Base-by-base conservation (phyloP, 1,140 invertebrate genomes). In the Pomacea maculata region DNA sequence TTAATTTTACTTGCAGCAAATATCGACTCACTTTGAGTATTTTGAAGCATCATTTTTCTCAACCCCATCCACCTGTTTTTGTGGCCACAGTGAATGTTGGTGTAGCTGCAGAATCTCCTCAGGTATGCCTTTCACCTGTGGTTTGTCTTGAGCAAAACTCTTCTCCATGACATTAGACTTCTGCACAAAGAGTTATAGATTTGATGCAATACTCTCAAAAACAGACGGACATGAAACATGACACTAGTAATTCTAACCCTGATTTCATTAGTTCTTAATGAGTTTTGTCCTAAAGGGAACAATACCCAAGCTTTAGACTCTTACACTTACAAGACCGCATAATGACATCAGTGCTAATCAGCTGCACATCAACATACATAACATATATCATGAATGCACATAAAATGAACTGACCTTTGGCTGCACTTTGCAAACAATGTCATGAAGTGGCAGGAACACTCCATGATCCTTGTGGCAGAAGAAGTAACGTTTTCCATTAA, bases 401-500 rank as follows among this genome's bases (percentile, higher is more conserved):
- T 63, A 64, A n/a, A 70, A n/a, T 14, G 67, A 15, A 45, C 83
- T 80, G 80, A 90, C 89, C 85, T 89, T 88, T 71, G 83, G 86
- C 21, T 74, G 82, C 9, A 89, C 82, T 81, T 87, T 87, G 79
- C 87, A 87, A 25, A 89, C 76, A 57, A 90, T 85, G 79, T 90
- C 89, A 74, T 88, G 87, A 25, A 89, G 81, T 1, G 87, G 85
- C 19, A 88, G 65, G 82, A 90, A 89, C 54, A 88, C 77, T 8
- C 88, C 89, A 82, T 89, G 85, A 68, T 88, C 86, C 74, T 88
- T 87, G 63, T 85, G 83, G 78, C 89, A 90, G 74, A 82, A 85
- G 79, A 89, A 90, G 80, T 90, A 90, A 61, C 85, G 77, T 75
- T 89, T 90, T n/a, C 86, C 87, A 78, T 86, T 81, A 61, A 86